Evolutionary conservation across 2,888 invertebrate genomes (phyloP).

Genomic region (Alitta virens): DNA sequence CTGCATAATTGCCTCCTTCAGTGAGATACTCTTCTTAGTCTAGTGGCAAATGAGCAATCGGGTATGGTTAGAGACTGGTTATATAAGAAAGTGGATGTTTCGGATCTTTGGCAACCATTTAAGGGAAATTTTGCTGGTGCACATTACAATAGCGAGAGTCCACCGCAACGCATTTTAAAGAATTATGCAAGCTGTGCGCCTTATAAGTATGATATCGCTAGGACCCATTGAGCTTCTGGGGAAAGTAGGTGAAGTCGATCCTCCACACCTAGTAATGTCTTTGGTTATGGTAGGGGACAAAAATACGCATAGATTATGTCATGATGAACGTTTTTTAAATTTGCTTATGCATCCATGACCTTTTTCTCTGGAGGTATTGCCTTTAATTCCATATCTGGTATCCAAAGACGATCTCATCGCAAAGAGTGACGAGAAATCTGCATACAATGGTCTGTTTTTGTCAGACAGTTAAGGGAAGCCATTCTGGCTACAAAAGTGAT

Average conservation of each 20-base stretch:
- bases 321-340: background rate
- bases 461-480: too few species aligned
- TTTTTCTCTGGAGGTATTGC: background rate
- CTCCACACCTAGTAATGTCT: background rate
- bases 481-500: too few species aligned
- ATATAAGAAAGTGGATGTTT: too few species aligned
- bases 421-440: background rate
- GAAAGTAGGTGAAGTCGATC: background rate
- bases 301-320: background rate
- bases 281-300: background rate
- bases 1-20: too few species aligned
- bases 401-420: background rate
- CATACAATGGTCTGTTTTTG: background rate
- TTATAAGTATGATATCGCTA: background rate
- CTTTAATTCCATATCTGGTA: background rate
- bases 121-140: too few species aligned
- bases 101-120: too few species aligned
- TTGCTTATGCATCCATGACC: background rate
- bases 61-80: too few species aligned
- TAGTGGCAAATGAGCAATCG: too few species aligned
- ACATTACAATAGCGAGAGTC: too few species aligned
- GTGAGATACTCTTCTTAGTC: too few species aligned
- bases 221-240: background rate
- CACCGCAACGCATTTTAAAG: too few species aligned
- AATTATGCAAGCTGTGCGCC: too few species aligned